Percentiles rank a stretch among this genome's conserved stretches.
phyloP scores from a whole-genome alignment of 2,113 vertebrate species.

The Phylloscopus trochiloides region DNA sequence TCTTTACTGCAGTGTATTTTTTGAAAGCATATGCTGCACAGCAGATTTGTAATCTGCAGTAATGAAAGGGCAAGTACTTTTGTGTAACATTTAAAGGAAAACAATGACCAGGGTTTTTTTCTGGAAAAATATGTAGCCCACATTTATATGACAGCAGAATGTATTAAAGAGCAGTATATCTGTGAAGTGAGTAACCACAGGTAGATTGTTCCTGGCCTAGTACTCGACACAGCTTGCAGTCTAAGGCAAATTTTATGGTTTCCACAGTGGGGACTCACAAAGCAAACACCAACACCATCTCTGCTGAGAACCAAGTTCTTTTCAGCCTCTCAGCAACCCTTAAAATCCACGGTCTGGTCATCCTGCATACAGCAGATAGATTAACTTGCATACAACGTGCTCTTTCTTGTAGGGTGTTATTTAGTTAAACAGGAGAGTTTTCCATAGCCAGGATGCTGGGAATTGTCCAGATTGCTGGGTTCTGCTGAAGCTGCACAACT shows the following conservation, averaged over 20 bases:
- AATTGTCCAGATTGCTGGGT: not conserved
- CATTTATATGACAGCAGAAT: not conserved
- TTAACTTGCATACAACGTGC: not conserved
- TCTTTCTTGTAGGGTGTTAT: not conserved
- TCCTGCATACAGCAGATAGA: not conserved
- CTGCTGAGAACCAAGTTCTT: not conserved
- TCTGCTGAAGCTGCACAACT: not conserved
- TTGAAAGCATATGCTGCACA: not conserved
- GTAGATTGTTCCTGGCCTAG: not conserved
- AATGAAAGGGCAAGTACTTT: constrained; percentile 11
- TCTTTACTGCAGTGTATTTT: not conserved
- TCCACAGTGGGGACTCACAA: not conserved
- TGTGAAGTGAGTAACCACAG: not conserved
- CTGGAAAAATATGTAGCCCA: not conserved
- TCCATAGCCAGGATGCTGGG: not conserved
- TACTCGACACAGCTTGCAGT: not conserved
- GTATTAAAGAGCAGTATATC: not conserved
- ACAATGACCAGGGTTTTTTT: not conserved
- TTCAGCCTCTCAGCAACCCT: not conserved
- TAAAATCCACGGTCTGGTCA: not conserved
- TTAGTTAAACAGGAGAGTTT: not conserved
- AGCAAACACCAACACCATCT: not conserved
- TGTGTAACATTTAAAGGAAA: constrained; percentile 32
- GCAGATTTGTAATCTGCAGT: not conserved
- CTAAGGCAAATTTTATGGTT: not conserved